Conservation (phyloP, 2,113 vertebrate genomes). For the Steatornis caripensis region DNA sequence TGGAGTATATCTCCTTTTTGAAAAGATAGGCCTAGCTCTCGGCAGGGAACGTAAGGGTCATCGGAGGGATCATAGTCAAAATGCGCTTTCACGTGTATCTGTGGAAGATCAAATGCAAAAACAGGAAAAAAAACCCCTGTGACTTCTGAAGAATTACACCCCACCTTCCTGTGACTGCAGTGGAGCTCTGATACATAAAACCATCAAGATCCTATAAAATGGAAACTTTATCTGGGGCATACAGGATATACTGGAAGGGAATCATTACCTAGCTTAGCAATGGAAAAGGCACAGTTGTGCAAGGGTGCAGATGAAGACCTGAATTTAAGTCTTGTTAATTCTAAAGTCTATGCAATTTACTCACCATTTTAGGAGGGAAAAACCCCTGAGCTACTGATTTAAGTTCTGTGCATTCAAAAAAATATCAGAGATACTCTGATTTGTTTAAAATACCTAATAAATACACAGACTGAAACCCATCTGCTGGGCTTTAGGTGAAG, state of each 20-base stretch:
- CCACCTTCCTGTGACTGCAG: neutral
- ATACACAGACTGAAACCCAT: neutral
- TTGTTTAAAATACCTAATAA: neutral
- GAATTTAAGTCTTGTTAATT: neutral
- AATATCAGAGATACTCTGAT: neutral
- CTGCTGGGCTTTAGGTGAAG: neutral
- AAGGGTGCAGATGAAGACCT: neutral
- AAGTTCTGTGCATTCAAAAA: neutral
- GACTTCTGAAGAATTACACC: neutral
- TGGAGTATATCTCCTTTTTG: slow-evolving; percentile 96
- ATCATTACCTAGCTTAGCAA: neutral
- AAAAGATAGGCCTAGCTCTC: slow-evolving; percentile 92
- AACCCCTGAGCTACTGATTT: fast-evolving
- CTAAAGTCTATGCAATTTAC: neutral
- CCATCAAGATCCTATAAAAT: neutral
- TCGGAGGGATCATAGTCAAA: slow-evolving; percentile 96
- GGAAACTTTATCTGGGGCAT: neutral
- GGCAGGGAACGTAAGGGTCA: slow-evolving; percentile 92
- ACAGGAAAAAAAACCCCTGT: neutral
- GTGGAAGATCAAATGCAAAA: slow-evolving; percentile 22
- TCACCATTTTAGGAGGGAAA: neutral
- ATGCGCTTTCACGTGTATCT: slow-evolving; percentile 93
- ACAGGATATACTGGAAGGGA: neutral
- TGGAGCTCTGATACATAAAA: neutral
- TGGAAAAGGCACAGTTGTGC: neutral